Evolutionary conservation across 1,140 invertebrate species (phyloP), one percentile per base, ranked within the genome.

Genomic region (Daktulosphaira vitifoliae): DNA sequence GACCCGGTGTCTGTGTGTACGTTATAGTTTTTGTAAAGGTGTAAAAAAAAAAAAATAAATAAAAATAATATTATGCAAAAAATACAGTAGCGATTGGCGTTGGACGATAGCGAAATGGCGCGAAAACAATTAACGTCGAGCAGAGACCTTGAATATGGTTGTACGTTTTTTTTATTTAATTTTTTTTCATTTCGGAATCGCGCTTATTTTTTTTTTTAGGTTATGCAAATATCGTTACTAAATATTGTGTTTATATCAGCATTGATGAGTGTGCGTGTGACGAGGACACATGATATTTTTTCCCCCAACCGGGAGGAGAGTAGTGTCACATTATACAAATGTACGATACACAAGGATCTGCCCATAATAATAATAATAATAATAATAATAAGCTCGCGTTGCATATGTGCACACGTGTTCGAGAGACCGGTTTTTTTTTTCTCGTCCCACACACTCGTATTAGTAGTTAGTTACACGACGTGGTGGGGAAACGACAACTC

Each of bases 351-450:
- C 39, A 29, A 46, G 38, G 54, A 59, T 59, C 54, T 29, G 56
- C 56, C 25, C 42, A 26, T 59, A 23, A 29, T 42, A 56, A 26
- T 50, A 50, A 53, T n/a, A n/a, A n/a, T 53, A 53, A 38, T 53
- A 53, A 59, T 59, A 62, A 62, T 62, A 62, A 59, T 59, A 59
- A 44, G 54, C 54, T 59, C 38, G 38, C 38, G 23, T 33, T 22
- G 56, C 42, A 62, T 62, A 48, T 48, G 56, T 48, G 42, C 56
- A 62, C 56, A 62, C 56, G 56, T 62, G 56, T 62, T 62, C 56
- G 26, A 39, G 42, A 62, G 56, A 62, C 56, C 56, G 56, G 56
- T 62, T 62, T 62, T 44, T 53, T 44, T 62, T 62, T 46, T 33
- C 7, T 16, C 56, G 56, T 48, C 56, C 56, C 25, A 48, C 56